A percentile compares a stretch with the other conserved stretches of the same genome.
These are phyloP conservation scores for Heliconius hortense DNA, from an alignment of 2,888 invertebrate genomes.

Conservation along the genomic window DNA sequence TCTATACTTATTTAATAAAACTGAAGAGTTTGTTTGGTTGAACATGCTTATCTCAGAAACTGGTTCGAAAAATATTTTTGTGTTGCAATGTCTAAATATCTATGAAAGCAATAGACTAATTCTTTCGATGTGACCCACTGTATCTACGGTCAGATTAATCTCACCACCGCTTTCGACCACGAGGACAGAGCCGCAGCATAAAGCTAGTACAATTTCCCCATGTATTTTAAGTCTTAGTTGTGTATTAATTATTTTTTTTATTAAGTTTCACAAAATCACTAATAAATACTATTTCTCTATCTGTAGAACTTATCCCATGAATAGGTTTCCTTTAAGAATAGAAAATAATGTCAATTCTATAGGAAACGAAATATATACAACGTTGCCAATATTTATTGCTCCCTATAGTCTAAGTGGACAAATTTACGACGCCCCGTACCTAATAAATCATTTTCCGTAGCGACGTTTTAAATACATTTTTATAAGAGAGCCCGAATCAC, in stretches of 20 bases:
- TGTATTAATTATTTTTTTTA: background rate
- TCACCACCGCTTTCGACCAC: no score
- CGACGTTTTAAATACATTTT: conserved; percentile 82
- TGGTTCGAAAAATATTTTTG: no score
- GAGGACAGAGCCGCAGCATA: no score
- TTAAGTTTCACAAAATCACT: background rate
- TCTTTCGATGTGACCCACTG: no score
- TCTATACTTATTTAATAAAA: no score
- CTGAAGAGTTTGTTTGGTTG: no score
- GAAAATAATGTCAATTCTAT: conserved; percentile 42
- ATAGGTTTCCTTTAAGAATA: conserved; percentile 23
- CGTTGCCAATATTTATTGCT: conserved; percentile 65
- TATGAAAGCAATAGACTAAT: no score
- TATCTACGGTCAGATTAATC: no score
- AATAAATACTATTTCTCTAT: background rate
- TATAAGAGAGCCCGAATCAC: conserved; percentile 76
- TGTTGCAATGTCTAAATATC: no score
- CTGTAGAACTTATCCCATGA: background rate
- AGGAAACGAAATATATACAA: conserved; percentile 43
- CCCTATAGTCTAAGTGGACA: conserved; percentile 73
- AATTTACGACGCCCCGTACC: conserved; percentile 75
- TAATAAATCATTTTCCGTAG: conserved; percentile 75
- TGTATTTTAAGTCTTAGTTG: background rate
- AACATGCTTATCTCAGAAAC: no score
- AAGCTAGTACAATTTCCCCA: background rate